Percentiles rank a stretch among this genome's conserved stretches.
These are phyloP conservation scores for Orthosia incerta DNA, from an alignment of 2,888 invertebrate species.

Conservation along the genomic window DNA sequence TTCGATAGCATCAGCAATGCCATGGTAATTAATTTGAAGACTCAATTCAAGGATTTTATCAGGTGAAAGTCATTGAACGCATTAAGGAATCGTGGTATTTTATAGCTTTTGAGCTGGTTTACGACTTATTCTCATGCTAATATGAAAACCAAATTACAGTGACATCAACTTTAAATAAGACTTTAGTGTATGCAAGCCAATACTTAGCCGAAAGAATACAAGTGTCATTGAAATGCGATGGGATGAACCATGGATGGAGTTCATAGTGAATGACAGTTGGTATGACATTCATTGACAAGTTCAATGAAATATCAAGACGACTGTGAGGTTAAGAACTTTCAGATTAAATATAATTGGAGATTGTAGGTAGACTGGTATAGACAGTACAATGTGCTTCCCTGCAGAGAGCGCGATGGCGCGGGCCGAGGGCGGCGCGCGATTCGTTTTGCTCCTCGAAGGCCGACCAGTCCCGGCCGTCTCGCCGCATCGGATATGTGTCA, in stretches of 20 bases:
- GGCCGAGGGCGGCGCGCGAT: constrained; percentile 73
- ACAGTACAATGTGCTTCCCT: constrained; percentile 68
- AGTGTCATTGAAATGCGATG: constrained; percentile 56
- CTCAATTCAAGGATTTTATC: constrained; percentile 16
- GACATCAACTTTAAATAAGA: not conserved
- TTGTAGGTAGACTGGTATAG: constrained; percentile 61
- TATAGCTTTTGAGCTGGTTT: not conserved
- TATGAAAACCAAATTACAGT: not conserved
- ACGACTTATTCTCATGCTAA: not conserved
- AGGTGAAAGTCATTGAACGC: constrained; percentile 29
- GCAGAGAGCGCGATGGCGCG: constrained; percentile 60
- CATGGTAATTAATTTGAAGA: constrained; percentile 32
- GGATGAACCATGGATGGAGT: constrained; percentile 41
- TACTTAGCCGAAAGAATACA: constrained; percentile 21
- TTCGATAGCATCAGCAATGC: constrained; percentile 27
- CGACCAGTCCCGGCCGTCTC: constrained; percentile 84
- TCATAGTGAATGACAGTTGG: constrained; percentile 44
- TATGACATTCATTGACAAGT: constrained; percentile 59
- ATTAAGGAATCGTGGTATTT: not conserved
- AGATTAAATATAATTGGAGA: constrained; percentile 55
- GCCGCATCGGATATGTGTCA: constrained; percentile 88
- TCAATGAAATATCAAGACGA: constrained; percentile 64
- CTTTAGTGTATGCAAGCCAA: constrained; percentile 2
- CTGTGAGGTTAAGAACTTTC: constrained; percentile 56
- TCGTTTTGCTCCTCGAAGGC: constrained; percentile 88